These are phyloP conservation scores for Paracanthobrama guichenoti DNA, from an alignment of 2,113 vertebrate species.

Conservation along the genomic window DNA sequence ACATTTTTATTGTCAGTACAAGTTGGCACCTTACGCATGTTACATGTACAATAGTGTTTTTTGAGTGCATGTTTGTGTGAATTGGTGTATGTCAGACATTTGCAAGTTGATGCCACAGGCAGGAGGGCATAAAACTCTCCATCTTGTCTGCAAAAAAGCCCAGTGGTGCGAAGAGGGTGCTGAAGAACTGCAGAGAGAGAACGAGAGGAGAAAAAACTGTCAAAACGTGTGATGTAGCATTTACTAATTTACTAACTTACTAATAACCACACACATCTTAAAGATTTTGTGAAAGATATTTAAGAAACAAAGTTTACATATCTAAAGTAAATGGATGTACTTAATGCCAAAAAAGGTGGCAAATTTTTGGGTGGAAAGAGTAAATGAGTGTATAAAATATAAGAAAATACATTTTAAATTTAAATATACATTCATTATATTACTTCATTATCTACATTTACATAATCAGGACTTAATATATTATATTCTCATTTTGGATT, in stretches of 20 bases:
- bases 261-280: background rate
- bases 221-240: background rate
- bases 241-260: too few relatives aligned
- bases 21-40: constrained; percentile 47
- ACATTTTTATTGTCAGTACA: constrained; percentile 68
- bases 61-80: constrained; percentile 48
- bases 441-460: too few relatives aligned
- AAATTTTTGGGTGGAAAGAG: too few relatives aligned
- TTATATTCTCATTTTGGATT: too few relatives aligned
- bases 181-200: constrained; percentile 78
- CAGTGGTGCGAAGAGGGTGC: constrained; percentile 81
- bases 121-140: constrained; percentile 81
- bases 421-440: too few relatives aligned
- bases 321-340: too few relatives aligned
- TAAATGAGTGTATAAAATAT: too few relatives aligned
- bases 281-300: background rate
- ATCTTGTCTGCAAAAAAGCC: constrained; percentile 81
- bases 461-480: too few relatives aligned
- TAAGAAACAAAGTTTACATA: too few relatives aligned
- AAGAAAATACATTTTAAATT: too few relatives aligned
- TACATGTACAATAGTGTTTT: constrained; percentile 53
- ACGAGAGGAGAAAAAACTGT: background rate
- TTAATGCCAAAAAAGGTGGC: too few relatives aligned
- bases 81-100: constrained; percentile 69
- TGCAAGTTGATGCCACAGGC: constrained; percentile 79